Evolutionary conservation across 2,888 invertebrate genomes (phyloP).

Genomic region (Metalampra italica): DNA sequence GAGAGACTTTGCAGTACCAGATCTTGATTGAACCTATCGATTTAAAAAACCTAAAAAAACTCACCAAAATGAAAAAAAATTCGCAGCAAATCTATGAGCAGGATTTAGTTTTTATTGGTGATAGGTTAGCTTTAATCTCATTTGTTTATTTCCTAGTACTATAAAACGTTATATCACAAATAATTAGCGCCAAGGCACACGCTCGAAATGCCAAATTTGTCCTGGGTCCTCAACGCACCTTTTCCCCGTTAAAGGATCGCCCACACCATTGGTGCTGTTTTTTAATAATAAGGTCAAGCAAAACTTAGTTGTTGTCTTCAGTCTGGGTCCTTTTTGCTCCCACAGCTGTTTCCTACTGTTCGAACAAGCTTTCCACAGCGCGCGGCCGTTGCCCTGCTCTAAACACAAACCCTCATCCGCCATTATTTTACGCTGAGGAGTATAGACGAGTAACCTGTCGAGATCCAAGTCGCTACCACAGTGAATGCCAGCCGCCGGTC

Average conservation of each 20-base stretch:
- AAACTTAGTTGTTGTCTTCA: slow-evolving; percentile 48
- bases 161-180: background rate
- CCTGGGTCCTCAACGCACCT: slow-evolving; percentile 73
- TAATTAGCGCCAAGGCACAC: slow-evolving; percentile 81
- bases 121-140: background rate
- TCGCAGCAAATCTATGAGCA: background rate
- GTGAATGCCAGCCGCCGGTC: slow-evolving; percentile 81
- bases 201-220: slow-evolving; percentile 84
- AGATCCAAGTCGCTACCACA: slow-evolving; percentile 80
- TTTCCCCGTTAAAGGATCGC: slow-evolving; percentile 74
- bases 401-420: slow-evolving; percentile 93
- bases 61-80: background rate
- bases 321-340: slow-evolving; percentile 73
- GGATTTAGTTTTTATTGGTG: background rate
- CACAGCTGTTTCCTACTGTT: slow-evolving; percentile 84
- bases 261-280: slow-evolving; percentile 39
- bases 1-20: background rate
- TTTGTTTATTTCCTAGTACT: background rate
- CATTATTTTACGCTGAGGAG: slow-evolving; percentile 85
- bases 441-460: slow-evolving; percentile 85
- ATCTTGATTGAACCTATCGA: background rate
- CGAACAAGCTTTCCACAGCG: slow-evolving; percentile 85
- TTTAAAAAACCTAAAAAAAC: background rate
- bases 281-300: slow-evolving; percentile 51
- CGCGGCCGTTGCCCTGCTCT: slow-evolving; percentile 82